Percentiles rank a stretch among this genome's conserved stretches.
Evolutionary conservation across 2,797 vertebrate genomes (phyloP).

Genomic region (Podargus strigoides): DNA sequence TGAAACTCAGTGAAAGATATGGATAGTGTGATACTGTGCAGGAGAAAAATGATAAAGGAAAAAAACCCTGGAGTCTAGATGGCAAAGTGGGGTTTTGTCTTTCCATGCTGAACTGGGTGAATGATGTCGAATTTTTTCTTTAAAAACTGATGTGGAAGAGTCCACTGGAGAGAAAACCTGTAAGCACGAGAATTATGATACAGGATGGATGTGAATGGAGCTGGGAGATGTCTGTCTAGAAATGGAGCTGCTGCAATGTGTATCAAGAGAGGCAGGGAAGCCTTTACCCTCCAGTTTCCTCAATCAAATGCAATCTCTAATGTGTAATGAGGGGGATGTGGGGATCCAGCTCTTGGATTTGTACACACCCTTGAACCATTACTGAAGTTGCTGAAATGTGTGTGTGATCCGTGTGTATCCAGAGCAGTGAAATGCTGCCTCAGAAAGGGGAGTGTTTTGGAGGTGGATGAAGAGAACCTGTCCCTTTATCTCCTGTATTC

Average conservation of each 20-base stretch:
- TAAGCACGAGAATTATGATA: not conserved
- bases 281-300: not conserved
- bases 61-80: not conserved
- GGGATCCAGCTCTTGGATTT: not conserved
- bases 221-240: not conserved
- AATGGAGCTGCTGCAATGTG: not conserved
- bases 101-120: not conserved
- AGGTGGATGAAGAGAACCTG: not conserved
- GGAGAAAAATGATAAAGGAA: not conserved
- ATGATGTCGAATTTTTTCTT: not conserved
- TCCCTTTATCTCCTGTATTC: not conserved
- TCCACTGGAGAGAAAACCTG: not conserved
- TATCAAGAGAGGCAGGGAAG: not conserved
- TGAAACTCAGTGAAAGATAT: not conserved
- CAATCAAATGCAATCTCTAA: not conserved
- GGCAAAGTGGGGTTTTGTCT: not conserved
- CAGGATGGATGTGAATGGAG: not conserved
- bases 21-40: not conserved
- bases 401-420: not conserved
- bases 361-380: rapidly evolving
- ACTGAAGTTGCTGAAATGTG: not conserved
- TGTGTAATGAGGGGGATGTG: not conserved
- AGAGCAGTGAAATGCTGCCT: not conserved
- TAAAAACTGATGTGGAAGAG: not conserved
- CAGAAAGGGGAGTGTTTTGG: not conserved